Base-by-base conservation (phyloP, 2,113 vertebrate species). In the Psilopsiagon aymara region DNA sequence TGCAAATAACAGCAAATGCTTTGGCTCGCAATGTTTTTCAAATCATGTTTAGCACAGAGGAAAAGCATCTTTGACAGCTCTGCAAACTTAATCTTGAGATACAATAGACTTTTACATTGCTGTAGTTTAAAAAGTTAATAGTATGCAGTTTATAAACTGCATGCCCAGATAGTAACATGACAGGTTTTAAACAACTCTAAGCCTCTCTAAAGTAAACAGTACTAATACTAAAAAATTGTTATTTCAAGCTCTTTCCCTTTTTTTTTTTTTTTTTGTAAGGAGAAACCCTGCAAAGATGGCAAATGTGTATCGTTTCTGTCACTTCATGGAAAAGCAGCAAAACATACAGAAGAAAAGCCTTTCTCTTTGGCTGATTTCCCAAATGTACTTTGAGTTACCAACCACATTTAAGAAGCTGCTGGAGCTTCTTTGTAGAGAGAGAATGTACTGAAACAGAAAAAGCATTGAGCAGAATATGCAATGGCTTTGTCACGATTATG, bases 311-410 rank as follows among this genome's bases (percentile, higher is more conserved):
- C 75, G 74, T 95, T 80, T 92, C 83, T 7, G 3, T 94, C 94
- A 80, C 86, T 96, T 95, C 57, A 63, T 27, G 81, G 62, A 67
- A 78, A 83, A 51, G 44, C 67, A 91, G 86, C 43, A 92, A 62
- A 95, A 97, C 84, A 77, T 91, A 41, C 74, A 90, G 85, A 74
- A 98, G 88, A 92, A 93, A 94, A 96, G 82, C 84, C 94, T 95
- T 97, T 96, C 86, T 92, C 76, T 91, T 95, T 97, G 96, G 78
- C 77, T 92, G 62, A 92, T 92, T 95, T 97, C 94, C 93, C 96
- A 94, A 91, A 97, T 75, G 64, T 92, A 84, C 83, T 96, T 92
- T 55, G 79, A 96, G 73, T 84, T 94, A 95, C 95, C 82, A 91
- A 83, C 46, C 59, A 37, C 92, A 86, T 92, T 91, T 84, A 86